These are phyloP conservation scores for Sinhomidia bicolor DNA, from an alignment of 2,888 invertebrate species.

Conservation along the genomic window DNA sequence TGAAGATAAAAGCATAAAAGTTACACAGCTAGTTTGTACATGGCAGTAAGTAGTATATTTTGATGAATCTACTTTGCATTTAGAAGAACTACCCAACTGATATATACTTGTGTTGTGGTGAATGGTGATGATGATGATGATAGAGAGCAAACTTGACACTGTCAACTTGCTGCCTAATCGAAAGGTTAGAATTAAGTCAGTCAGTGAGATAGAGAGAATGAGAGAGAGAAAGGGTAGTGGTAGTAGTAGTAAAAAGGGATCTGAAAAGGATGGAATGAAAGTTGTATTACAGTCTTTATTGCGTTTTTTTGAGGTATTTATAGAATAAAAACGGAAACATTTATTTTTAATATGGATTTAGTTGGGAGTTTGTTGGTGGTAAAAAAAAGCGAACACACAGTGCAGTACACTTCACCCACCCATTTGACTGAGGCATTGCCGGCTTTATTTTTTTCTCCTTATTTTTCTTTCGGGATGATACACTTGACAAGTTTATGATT, in stretches of 20 bases:
- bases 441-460: neutral
- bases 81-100: too few species aligned
- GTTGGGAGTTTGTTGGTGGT: slow-evolving; percentile 1
- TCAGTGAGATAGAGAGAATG: too few species aligned
- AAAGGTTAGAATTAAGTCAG: slow-evolving; percentile 36
- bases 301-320: neutral
- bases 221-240: too few species aligned
- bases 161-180: slow-evolving; percentile 49
- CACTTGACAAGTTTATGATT: slow-evolving; percentile 43
- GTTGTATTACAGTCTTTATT: slow-evolving; percentile 8
- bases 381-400: neutral
- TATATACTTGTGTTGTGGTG: too few species aligned
- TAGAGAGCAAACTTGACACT: slow-evolving; percentile 32
- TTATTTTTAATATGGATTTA: slow-evolving; percentile 45
- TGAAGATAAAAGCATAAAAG: neutral
- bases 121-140: too few species aligned
- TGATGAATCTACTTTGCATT: slow-evolving; percentile 20
- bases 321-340: slow-evolving; percentile 45
- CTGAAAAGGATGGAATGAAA: too few species aligned
- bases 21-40: neutral
- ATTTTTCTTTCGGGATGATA: neutral
- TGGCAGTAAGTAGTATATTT: slow-evolving; percentile 15
- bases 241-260: neutral
- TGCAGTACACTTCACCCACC: neutral
- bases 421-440: neutral